phyloP scores from a whole-genome alignment of 2,888 invertebrate genomes.

The Hesperia comma region DNA sequence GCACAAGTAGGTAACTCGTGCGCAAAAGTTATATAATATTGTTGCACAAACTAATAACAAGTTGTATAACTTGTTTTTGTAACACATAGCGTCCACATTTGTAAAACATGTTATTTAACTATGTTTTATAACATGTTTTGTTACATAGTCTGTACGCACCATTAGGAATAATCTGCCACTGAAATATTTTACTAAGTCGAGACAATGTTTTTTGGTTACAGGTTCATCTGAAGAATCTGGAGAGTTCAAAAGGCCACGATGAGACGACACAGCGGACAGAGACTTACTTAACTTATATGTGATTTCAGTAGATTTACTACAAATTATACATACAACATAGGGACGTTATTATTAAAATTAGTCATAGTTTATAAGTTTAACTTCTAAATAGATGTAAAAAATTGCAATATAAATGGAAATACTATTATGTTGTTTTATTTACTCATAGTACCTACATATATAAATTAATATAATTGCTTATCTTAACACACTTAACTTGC shows the following conservation, averaged over 20 bases:
- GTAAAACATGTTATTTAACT: no score
- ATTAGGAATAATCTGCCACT: no score
- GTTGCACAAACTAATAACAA: no score
- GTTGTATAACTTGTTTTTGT: no score
- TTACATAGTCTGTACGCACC: no score
- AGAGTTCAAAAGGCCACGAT: slow-evolving; percentile 77
- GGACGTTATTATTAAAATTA: slow-evolving; percentile 62
- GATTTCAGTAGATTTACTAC: slow-evolving; percentile 68
- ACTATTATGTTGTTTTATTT: slow-evolving; percentile 39
- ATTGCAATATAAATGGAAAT: slow-evolving; percentile 46
- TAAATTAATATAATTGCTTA: no score
- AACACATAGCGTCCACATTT: no score
- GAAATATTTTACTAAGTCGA: no score
- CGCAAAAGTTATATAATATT: no score
- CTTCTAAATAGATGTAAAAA: slow-evolving; percentile 42
- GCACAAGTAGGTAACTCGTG: no score
- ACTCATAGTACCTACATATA: slow-evolving; percentile 9
- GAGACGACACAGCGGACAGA: slow-evolving; percentile 51
- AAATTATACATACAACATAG: slow-evolving; percentile 50
- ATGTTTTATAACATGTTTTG: no score
- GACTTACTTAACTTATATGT: slow-evolving; percentile 72
- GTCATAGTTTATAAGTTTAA: slow-evolving; percentile 71
- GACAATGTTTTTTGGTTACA: slow-evolving; percentile 44
- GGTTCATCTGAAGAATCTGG: slow-evolving; percentile 79
- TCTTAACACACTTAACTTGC: no score